Evolutionary conservation across 2,113 vertebrate species (phyloP), one percentile per base, ranked within the genome.

Genomic region (Ailurus styani): DNA sequence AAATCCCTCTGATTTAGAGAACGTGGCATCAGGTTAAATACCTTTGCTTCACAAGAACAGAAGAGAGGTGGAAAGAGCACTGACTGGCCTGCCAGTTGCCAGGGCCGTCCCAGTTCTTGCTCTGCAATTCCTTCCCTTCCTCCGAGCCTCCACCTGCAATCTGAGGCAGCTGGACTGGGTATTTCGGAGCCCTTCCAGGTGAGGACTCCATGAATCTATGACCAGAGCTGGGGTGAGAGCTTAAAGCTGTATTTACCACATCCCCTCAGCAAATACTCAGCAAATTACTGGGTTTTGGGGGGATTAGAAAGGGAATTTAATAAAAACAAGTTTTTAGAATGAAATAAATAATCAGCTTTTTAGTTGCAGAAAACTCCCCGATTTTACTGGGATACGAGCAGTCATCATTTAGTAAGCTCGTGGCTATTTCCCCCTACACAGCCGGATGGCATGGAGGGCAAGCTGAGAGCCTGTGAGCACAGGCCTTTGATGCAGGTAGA

Each of bases 1-100:
- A 91, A 97, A 95, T 89, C 95, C 90, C 94, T 86, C 47, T 96
- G 90, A 73, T 93, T 98, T 96, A 94, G 47, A 92, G 92, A 97
- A 64, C 60, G 21, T 54, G 23, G 75, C n/a, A 66, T n/a, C 9
- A 66, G 81, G 91, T 45, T 93, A 75, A 73, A 50, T 40, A 93
- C 72, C 85, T 60, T 70, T 55, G 37, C 96, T 87, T 57, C 42
- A 13, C 17, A 47, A 81, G 60, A 90, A 79, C 17, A 25, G 37
- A 66, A 87, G 55, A 40, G 29, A 68, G 45, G 64, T 4, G 13
- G 62, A 50, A 82, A 78, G 40, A 79, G 68, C 20, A 47, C 17
- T 14, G 5, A n/a, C 40, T 60, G 50, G 25, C 42, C 8, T 29
- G 68, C 66, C 52, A 3, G 0, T 47, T 15, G 15, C 11, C 6